These are phyloP conservation scores for Mylabris phalerata DNA, from an alignment of 1,140 invertebrate genomes.

Conservation along the genomic window DNA sequence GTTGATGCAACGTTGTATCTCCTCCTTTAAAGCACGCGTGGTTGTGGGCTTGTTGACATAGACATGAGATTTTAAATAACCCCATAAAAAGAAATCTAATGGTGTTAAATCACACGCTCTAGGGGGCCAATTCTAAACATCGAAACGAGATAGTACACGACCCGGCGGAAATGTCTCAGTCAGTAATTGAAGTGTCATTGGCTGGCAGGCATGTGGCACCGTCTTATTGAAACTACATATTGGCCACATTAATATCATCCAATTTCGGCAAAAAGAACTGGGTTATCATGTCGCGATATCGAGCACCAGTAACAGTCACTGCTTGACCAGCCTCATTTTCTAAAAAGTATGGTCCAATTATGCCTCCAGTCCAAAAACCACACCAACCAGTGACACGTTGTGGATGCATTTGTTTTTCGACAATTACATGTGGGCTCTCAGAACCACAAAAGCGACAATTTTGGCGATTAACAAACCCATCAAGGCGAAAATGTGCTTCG, in stretches of 20 bases:
- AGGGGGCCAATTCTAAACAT: slow-evolving; percentile 38
- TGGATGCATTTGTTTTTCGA: slow-evolving; percentile 35
- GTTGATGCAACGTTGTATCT: neutral
- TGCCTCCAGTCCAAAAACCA: slow-evolving; percentile 35
- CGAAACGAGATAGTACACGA: slow-evolving; percentile 38
- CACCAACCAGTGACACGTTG: slow-evolving; percentile 38
- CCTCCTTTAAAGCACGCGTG: neutral
- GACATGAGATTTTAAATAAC: slow-evolving; percentile 27
- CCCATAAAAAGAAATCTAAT: slow-evolving; percentile 42
- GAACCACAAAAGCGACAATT: slow-evolving; percentile 32
- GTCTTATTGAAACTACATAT: slow-evolving; percentile 24
- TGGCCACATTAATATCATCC: slow-evolving; percentile 11
- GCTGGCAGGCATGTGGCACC: slow-evolving; percentile 25
- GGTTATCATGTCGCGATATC: slow-evolving; percentile 14
- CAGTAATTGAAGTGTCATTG: slow-evolving; percentile 19
- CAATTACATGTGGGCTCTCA: slow-evolving; percentile 31
- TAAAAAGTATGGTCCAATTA: slow-evolving; percentile 35
- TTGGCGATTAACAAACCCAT: slow-evolving; percentile 32
- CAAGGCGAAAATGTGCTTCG: slow-evolving; percentile 14
- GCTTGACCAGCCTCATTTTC: slow-evolving; percentile 10
- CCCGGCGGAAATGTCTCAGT: slow-evolving; percentile 29
- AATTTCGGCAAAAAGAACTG: slow-evolving; percentile 16
- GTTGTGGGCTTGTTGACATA: slow-evolving; percentile 1
- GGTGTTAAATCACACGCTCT: slow-evolving; percentile 40
- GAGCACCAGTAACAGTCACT: slow-evolving; percentile 16